Evolutionary conservation across 2,888 invertebrate genomes (phyloP).

Genomic region (Plagiodera versicolora): DNA sequence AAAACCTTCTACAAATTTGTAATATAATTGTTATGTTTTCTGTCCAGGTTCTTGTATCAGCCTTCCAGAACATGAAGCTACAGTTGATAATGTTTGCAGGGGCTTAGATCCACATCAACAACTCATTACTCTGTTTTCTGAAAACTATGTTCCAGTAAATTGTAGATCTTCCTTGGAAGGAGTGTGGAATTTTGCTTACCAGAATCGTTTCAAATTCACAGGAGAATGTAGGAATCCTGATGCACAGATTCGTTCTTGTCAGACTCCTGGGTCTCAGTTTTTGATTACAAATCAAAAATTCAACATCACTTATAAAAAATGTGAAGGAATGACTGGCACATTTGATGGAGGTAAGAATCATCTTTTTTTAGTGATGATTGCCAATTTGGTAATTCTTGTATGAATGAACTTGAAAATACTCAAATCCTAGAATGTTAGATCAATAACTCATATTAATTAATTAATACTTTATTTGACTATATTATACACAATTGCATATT

Average conservation of each 20-base stretch:
- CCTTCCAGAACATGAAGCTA: slow-evolving; percentile 65
- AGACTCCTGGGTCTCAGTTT: slow-evolving; percentile 94
- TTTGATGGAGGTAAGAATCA: slow-evolving; percentile 74
- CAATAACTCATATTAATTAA: no score
- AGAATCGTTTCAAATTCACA: slow-evolving; percentile 85
- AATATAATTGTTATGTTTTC: background rate
- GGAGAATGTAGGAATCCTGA: slow-evolving; percentile 89
- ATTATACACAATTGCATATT: no score
- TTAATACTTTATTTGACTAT: no score
- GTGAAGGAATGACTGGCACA: slow-evolving; percentile 86
- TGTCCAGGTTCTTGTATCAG: slow-evolving; percentile 72
- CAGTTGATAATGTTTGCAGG: slow-evolving; percentile 75
- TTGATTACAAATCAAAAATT: slow-evolving; percentile 96
- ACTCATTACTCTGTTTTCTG: slow-evolving; percentile 82
- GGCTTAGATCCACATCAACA: slow-evolving; percentile 78
- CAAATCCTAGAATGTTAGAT: no score
- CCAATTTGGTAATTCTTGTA: no score
- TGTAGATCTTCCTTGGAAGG: slow-evolving; percentile 92
- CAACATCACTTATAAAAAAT: slow-evolving; percentile 89
- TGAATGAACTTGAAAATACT: no score
- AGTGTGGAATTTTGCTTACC: slow-evolving; percentile 88
- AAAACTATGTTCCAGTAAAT: slow-evolving; percentile 87
- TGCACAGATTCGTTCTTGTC: slow-evolving; percentile 90
- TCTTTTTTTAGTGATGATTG: background rate
- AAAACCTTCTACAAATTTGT: no score